phyloP scores from a whole-genome alignment of 2,797 vertebrate species.

The Leptodactylus fallax region DNA sequence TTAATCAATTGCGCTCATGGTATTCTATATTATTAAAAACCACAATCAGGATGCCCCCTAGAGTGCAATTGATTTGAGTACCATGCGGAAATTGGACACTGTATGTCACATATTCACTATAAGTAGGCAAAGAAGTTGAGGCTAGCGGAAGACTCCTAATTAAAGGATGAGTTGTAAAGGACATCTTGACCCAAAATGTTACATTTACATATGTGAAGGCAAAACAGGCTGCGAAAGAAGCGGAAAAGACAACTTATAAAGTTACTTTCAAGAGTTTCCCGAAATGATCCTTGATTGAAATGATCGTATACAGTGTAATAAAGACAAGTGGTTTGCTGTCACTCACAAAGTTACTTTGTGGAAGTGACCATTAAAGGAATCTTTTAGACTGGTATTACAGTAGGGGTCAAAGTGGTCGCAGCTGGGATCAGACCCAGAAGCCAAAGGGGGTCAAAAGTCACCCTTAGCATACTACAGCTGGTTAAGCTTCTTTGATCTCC shows the following conservation, averaged over 20 bases:
- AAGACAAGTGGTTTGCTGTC: neutral
- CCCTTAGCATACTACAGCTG: no score
- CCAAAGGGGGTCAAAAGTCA: no score
- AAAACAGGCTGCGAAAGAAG: neutral
- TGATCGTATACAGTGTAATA: neutral
- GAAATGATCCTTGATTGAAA: neutral
- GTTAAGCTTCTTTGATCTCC: no score
- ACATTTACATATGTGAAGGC: conserved; percentile 9
- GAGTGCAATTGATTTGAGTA: conserved; percentile 53
- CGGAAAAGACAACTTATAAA: neutral
- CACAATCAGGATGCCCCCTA: conserved; percentile 50
- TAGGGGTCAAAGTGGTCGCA: no score
- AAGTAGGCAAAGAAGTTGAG: conserved; percentile 13
- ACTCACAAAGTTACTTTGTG: no score
- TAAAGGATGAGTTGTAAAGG: neutral
- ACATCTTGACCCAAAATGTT: conserved; percentile 22
- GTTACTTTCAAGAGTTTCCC: neutral
- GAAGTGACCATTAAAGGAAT: no score
- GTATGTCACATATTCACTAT: neutral
- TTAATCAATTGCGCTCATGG: conserved; percentile 46
- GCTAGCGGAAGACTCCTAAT: neutral
- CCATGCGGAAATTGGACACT: neutral
- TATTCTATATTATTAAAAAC: conserved; percentile 47
- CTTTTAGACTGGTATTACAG: no score
- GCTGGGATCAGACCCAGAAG: no score